Base-by-base conservation (phyloP, 2,113 vertebrate genomes). In the Scartelaos histophorus region DNA sequence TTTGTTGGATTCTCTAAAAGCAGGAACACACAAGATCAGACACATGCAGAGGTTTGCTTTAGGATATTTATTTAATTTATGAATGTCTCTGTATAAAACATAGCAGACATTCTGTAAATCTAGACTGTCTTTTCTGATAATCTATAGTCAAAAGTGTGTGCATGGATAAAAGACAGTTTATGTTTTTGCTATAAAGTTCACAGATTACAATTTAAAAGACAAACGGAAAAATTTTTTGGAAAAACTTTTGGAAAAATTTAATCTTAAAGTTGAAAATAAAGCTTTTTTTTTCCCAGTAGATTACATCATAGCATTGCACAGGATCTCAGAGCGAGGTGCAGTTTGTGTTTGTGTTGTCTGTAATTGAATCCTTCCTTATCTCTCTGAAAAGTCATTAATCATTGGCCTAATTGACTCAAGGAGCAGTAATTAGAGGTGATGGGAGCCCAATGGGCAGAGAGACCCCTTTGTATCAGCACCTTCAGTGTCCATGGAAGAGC, bases 21-120 rank as follows among this genome's bases (percentile, higher is more conserved):
- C 75, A 85, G 77, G 74, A 71, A 77, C 68, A n/a, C 78, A 87
- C 82, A 4, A 82, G 70, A 86, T 86, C 78, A 85, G 81, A 75
- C 76, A 76, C 15, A 16, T 71, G 70, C 71, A 82, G 79, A 83
- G 68, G 38, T 87, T 86, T 85, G 67, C 81, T 90, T 87, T 81
- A 88, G 84, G 78, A 85, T 75, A 75, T 83, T 85, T 89, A 79
- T 89, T 92, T 90, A 91, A 93, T 92, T 79, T 80, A 84, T 74
- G 84, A 74, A 67, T 72, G 88, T 58, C 71, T 71, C 75, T 13
- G 24, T 76, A 79, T 81, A 80, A 84, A 87, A 82, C 74, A 57
- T 60, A 71, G 69, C 80, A 85, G 79, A 85, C 80, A 88, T 79
- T 58, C 74, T 86, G 54, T 54, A 54, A 54, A 54, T 64, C 68